phyloP scores from a whole-genome alignment of 1,140 invertebrate species.

The Tetragnatha versicolor region DNA sequence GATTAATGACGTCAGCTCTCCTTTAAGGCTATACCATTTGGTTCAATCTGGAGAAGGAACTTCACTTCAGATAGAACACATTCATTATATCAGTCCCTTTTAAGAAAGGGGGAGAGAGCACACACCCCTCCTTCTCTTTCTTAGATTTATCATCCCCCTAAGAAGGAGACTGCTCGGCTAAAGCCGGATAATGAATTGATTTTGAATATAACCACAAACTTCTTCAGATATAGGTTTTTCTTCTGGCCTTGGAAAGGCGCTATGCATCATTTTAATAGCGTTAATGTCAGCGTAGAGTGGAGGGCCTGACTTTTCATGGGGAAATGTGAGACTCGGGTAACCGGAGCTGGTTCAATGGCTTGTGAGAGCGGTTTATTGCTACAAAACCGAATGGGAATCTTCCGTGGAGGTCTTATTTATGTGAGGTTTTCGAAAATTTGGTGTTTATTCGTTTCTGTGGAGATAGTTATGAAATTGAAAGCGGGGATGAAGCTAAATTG shows the following conservation, averaged over 20 bases:
- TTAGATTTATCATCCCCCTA: constrained; percentile 21
- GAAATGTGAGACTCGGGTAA: too few species aligned
- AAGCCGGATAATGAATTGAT: constrained; percentile 38
- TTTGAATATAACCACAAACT: constrained; percentile 25
- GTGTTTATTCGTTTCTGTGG: too few species aligned
- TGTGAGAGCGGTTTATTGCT: too few species aligned
- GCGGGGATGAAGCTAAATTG: too few species aligned
- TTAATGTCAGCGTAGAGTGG: not conserved
- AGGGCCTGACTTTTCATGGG: constrained; percentile 2
- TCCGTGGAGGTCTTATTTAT: too few species aligned
- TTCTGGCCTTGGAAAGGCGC: not conserved
- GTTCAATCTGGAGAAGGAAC: constrained; percentile 19
- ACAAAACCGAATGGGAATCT: too few species aligned
- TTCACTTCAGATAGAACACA: constrained; percentile 26
- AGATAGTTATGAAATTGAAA: too few species aligned
- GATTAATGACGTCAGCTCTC: constrained; percentile 21
- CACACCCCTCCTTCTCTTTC: constrained; percentile 12
- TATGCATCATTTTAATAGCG: constrained; percentile 17
- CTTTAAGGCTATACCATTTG: constrained; percentile 31
- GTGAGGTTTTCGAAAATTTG: too few species aligned
- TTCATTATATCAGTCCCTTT: constrained; percentile 36
- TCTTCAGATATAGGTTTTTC: constrained; percentile 7
- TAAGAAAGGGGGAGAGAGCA: constrained; percentile 17
- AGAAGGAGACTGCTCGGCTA: not conserved
- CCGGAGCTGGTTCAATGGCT: too few species aligned